Evolutionary conservation across 2,113 vertebrate species (phyloP).

Genomic region (Parus major): DNA sequence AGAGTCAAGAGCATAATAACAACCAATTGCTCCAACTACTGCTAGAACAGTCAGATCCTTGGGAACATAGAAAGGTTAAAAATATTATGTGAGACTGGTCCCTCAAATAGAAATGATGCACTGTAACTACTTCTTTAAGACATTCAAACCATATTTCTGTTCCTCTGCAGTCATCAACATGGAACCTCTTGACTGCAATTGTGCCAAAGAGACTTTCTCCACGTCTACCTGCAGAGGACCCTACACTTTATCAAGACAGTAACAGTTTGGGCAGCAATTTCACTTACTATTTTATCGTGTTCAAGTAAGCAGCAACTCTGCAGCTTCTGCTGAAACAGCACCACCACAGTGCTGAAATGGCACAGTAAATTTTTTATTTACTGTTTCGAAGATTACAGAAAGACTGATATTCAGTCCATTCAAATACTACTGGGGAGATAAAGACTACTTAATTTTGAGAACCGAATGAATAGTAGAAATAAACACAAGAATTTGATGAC

Average conservation of each 20-base stretch:
- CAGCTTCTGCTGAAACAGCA: not conserved
- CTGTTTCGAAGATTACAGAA: not conserved
- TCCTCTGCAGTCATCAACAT: conserved; percentile 2
- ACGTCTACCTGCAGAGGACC: not conserved
- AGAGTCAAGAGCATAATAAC: not conserved
- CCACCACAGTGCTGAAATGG: not conserved
- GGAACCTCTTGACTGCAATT: not conserved
- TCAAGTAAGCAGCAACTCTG: not conserved
- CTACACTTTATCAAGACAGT: not conserved
- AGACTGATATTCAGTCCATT: not conserved
- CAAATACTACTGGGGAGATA: not conserved
- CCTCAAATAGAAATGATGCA: not conserved
- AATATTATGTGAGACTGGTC: not conserved
- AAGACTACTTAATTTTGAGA: fast-evolving
- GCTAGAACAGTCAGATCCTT: not conserved
- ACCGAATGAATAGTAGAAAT: not conserved
- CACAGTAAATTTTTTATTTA: not conserved
- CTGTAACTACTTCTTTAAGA: not conserved
- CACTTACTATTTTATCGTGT: not conserved
- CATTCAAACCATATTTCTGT: not conserved
- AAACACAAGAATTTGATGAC: not conserved
- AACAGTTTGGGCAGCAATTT: not conserved
- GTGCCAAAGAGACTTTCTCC: not conserved
- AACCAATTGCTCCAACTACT: not conserved
- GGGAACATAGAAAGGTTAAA: not conserved